Conservation (phyloP, 2,888 invertebrate genomes). For the Anorthoa munda region DNA sequence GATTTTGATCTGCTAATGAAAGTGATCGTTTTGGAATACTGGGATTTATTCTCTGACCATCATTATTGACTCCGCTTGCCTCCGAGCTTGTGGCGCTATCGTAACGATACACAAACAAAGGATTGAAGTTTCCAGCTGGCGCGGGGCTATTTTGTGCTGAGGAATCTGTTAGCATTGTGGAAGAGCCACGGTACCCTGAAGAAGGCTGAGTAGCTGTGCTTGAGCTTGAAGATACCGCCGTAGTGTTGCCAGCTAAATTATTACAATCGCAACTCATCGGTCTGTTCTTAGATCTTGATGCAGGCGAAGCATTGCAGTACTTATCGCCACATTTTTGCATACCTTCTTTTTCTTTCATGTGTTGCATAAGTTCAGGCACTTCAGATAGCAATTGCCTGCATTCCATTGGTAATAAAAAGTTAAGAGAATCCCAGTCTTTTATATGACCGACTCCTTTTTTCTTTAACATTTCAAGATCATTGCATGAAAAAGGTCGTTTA, state of each 20-base stretch:
- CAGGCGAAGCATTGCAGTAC: slow-evolving; percentile 85
- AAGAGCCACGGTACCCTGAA: slow-evolving; percentile 96
- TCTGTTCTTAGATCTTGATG: slow-evolving; percentile 90
- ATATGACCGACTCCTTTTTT: slow-evolving; percentile 96
- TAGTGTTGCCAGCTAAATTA: slow-evolving; percentile 89
- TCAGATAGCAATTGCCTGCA: slow-evolving; percentile 95
- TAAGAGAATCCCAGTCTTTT: slow-evolving; percentile 98
- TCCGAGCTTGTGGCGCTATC: slow-evolving; percentile 94
- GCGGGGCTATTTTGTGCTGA: slow-evolving; percentile 93
- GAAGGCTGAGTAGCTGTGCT: slow-evolving; percentile 95
- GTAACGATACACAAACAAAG: slow-evolving; percentile 95
- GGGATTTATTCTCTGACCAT: slow-evolving; percentile 87
- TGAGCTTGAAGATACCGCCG: slow-evolving; percentile 92
- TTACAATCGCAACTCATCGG: slow-evolving; percentile 92
- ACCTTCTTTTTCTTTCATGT: slow-evolving; percentile 90
- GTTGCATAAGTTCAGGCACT: slow-evolving; percentile 94
- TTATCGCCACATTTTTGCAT: slow-evolving; percentile 80
- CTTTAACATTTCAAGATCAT: slow-evolving; percentile 95
- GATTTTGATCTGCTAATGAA: slow-evolving; percentile 90
- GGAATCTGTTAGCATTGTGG: slow-evolving; percentile 95
- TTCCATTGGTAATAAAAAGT: slow-evolving; percentile 96
- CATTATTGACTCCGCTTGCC: slow-evolving; percentile 92
- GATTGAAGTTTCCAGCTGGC: slow-evolving; percentile 92
- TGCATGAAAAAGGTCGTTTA: slow-evolving; percentile 94
- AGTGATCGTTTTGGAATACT: slow-evolving; percentile 93